These are phyloP conservation scores for Corythornis madagascariensis DNA, from an alignment of 2,113 vertebrate species.

Conservation along the genomic window DNA sequence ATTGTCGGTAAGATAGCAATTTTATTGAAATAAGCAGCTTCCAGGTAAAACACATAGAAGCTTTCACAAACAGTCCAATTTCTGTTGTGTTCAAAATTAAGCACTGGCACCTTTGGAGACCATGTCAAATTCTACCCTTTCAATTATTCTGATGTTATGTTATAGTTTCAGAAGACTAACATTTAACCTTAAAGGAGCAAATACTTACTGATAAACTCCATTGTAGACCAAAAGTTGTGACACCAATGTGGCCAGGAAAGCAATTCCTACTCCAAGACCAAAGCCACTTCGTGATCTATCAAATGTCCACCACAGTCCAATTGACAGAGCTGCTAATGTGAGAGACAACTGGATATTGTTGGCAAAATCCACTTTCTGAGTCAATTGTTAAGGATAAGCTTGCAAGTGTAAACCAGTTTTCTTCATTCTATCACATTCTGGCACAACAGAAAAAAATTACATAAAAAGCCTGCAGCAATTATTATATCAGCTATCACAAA, in stretches of 20 bases:
- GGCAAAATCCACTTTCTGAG: conserved; percentile 96
- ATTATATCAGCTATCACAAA: neutral
- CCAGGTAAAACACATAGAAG: neutral
- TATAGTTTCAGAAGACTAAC: neutral
- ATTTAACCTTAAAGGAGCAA: neutral
- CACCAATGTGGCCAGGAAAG: conserved; percentile 87
- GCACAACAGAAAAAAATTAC: neutral
- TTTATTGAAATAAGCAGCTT: neutral
- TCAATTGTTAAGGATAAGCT: conserved; percentile 78
- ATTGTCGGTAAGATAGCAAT: neutral
- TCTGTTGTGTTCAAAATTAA: neutral
- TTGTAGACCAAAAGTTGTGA: conserved; percentile 95
- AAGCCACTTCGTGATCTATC: conserved; percentile 94
- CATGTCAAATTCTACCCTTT: neutral
- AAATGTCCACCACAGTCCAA: conserved; percentile 97
- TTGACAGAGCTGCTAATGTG: conserved; percentile 92
- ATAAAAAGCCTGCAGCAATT: neutral
- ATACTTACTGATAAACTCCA: conserved; percentile 93
- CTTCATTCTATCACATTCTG: neutral
- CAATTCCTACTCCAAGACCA: conserved; percentile 89
- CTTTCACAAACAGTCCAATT: neutral
- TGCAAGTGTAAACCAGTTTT: neutral
- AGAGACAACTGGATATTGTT: conserved; percentile 96
- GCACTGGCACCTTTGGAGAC: neutral
- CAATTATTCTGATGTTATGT: neutral